Evolutionary conservation across 1,140 invertebrate genomes (phyloP), one percentile per base, ranked within the genome.

Genomic region (Diorhabda elongata): DNA sequence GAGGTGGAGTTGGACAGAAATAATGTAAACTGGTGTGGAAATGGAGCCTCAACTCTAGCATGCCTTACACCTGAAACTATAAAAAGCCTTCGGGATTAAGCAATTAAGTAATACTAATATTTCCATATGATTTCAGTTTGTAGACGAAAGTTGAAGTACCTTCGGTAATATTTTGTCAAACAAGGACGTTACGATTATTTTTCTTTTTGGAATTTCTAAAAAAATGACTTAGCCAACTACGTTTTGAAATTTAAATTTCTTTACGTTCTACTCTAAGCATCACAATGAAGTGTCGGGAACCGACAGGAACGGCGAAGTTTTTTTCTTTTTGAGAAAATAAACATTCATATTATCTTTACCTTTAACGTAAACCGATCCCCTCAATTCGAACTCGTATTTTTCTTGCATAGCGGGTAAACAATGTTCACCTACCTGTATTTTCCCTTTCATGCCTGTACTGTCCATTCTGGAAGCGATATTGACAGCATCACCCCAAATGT

Each of bases 401-500:
- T 84, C 80, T n/a, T 84, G 81, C 1, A 97, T 81, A 3, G 90
- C 82, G 0, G 85, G 80, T 44, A 93, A 80, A 74, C 91, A 92
- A 57, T 89, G 87, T 75, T 90, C 90, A 2, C 91, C 90, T 5
- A 97, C 89, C 80, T 98, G 96, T 71, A 97, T 95, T 64, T 90
- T 84, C 66, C 93, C 92, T 4, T 89, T 85, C 1, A 97, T 88
- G 0, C 94, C 93, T 0, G 94, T 96, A 1, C 94, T 96, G 79
- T 99, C 97, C 97, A 94, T 98, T 64, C 97, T 84, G 3, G 93
- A 96, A 0, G 97, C 95, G 64, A 98, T 97, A 82, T 99, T 99
- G 0, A 98, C 96, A 0, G 97, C 95, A 82, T 99, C 96, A 0
- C 97, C 97, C 97, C 97, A 99, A 64, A 99, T 98, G 80, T 98